These are phyloP conservation scores for Hypomecis atomaria DNA, from an alignment of 2,888 invertebrate species.

Conservation along the genomic window DNA sequence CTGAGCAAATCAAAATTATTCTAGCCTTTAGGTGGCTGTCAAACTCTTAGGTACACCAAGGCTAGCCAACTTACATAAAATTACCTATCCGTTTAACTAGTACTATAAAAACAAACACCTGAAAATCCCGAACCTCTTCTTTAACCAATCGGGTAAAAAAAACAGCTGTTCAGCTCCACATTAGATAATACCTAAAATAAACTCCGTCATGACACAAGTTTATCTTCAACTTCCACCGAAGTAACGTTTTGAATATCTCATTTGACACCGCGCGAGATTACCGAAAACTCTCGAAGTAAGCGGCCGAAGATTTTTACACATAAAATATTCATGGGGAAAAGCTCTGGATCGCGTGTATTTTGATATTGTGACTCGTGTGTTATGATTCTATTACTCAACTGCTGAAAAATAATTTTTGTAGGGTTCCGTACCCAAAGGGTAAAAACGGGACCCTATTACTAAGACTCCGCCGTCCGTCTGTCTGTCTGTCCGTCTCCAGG, in stretches of 20 bases:
- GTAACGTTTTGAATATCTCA: conserved; percentile 65
- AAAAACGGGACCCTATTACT: no score
- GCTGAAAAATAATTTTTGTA: no score
- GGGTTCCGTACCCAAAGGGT: no score
- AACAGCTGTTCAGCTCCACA: background rate
- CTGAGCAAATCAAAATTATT: no score
- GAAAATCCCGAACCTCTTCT: background rate
- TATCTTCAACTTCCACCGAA: conserved; percentile 58
- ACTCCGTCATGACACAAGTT: conserved; percentile 40
- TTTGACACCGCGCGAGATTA: conserved; percentile 62
- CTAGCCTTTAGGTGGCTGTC: no score
- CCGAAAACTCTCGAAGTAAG: conserved; percentile 45
- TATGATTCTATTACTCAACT: conserved; percentile 42
- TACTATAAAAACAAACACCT: no score
- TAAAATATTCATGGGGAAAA: conserved; percentile 69
- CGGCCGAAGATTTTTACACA: conserved; percentile 56
- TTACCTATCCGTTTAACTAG: no score
- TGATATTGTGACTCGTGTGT: conserved; percentile 51
- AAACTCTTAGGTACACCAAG: no score
- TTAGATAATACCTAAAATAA: conserved; percentile 25
- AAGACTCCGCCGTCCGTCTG: no score
- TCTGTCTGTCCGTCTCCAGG: no score
- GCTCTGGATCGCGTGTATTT: conserved; percentile 51
- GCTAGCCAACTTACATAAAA: no score
- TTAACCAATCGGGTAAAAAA: conserved; percentile 13